Evolutionary conservation across 2,113 vertebrate species (phyloP), one percentile per base, ranked within the genome.

Genomic region (Corynorhinus townsendii): DNA sequence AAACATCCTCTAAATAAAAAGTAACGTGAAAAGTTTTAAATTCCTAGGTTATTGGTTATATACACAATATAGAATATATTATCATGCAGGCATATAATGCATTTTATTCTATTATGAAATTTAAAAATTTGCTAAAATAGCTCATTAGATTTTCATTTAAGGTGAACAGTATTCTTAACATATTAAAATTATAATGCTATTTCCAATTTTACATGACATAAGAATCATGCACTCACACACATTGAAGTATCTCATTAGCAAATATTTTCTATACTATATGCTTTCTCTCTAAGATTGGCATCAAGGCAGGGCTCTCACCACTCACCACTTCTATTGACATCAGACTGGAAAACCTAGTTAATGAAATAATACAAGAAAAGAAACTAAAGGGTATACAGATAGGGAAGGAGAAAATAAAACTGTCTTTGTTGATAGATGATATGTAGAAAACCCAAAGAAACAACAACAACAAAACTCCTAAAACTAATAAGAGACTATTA

Each of bases 1-100:
- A 84, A 75, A 96, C 73, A 3, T 89, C 85, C 73, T 96, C 97
- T 96, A 95, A 94, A 89, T 76, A 68, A 56, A 93, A 94, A 87
- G 33, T 30, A 14, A 71, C 11, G 93, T 56, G 64, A 33, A n/a
- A 80, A 66, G 38, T 90, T 93, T 62, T 81, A 77, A 95, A 89
- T 10, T 47, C 11, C 19, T 59, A 72, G 10, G 16, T 66, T 69
- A 56, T 28, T 71, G 9, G 9, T 8, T 76, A 75, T 45, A 73
- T 19, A 77, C 12, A 86, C 8, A 90, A 49, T 40, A 40, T 5
- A 84, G 17, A 64, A 69, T 64, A 14, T 30, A 24, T 6, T 52
- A 71, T 90, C 26, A 45, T 77, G 7, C 72, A 1, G 8, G 1
- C 7, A 73, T 43, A 89, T 38, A 64, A 72, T n/a, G 4, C 0